phyloP scores from a whole-genome alignment of 2,888 invertebrate genomes.

The Leptinotarsa peninsularis region DNA sequence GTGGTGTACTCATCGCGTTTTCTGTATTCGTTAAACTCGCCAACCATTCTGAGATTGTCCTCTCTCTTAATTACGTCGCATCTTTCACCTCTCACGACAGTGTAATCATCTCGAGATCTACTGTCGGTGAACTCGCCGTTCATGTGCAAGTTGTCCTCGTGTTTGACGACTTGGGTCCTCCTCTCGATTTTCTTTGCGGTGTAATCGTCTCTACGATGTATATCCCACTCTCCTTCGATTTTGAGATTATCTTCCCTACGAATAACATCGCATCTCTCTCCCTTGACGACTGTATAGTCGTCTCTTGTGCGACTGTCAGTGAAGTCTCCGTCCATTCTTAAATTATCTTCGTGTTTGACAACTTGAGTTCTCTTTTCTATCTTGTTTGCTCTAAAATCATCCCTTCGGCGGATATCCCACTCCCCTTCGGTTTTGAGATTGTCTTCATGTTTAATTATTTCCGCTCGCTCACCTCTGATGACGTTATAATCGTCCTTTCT shows the following conservation, averaged over 20 bases:
- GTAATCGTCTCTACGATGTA: conserved; percentile 68
- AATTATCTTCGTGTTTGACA: conserved; percentile 74
- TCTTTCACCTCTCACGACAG: conserved; percentile 72
- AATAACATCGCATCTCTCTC: conserved; percentile 73
- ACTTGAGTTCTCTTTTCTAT: conserved; percentile 70
- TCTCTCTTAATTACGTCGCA: conserved; percentile 73
- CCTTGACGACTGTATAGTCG: conserved; percentile 70
- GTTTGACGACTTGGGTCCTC: conserved; percentile 71
- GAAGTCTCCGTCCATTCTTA: conserved; percentile 68
- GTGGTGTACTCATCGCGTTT: conserved; percentile 72
- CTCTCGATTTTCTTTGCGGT: conserved; percentile 67
- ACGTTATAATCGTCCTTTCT: conserved; percentile 68
- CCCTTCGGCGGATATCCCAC: conserved; percentile 62
- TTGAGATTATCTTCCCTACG: conserved; percentile 76
- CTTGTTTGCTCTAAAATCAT: conserved; percentile 69
- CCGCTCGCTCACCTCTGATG: conserved; percentile 70
- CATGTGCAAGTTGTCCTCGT: conserved; percentile 76
- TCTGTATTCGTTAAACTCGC: conserved; percentile 68
- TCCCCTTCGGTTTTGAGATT: conserved; percentile 71
- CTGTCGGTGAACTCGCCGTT: conserved; percentile 60
- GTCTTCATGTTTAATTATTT: conserved; percentile 74
- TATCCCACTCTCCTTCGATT: conserved; percentile 73
- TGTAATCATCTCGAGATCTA: conserved; percentile 68
- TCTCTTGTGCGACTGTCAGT: conserved; percentile 63
- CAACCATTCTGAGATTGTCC: conserved; percentile 79